Percentiles rank a stretch among this genome's conserved stretches.
These are phyloP conservation scores for Leiothrix lutea DNA, from an alignment of 2,113 vertebrate genomes.

Conservation along the genomic window DNA sequence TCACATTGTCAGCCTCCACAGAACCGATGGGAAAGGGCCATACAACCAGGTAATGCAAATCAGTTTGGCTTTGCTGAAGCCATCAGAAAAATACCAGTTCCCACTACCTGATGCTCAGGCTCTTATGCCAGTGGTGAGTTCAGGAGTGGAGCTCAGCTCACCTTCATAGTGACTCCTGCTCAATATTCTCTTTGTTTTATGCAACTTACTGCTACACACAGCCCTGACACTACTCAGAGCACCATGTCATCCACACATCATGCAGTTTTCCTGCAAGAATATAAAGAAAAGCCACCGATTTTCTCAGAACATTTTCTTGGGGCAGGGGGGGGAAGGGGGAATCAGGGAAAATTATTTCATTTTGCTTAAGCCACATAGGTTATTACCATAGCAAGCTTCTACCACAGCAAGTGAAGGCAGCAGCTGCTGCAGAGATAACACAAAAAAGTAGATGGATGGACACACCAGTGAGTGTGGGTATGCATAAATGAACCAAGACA, in stretches of 20 bases:
- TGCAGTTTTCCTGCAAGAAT: not conserved
- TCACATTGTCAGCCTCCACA: not conserved
- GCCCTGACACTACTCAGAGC: not conserved
- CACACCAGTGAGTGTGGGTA: not conserved
- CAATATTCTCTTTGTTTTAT: not conserved
- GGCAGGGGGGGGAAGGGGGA: fast-evolving
- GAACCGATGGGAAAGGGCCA: not conserved
- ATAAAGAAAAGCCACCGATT: not conserved
- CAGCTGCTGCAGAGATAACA: not conserved
- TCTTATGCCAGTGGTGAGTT: not conserved
- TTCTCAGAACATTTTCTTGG: not conserved
- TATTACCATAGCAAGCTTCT: not conserved
- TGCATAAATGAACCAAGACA: constrained; percentile 43
- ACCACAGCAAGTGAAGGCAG: not conserved
- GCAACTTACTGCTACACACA: fast-evolving
- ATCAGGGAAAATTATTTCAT: not conserved
- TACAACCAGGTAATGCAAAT: not conserved
- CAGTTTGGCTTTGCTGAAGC: constrained; percentile 1
- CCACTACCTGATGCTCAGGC: not conserved
- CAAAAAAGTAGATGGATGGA: not conserved
- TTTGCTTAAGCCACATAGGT: not conserved
- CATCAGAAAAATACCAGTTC: not conserved
- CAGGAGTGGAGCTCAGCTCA: not conserved
- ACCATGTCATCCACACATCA: not conserved
- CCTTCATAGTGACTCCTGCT: not conserved